Percentiles rank a stretch among this genome's conserved stretches.
phyloP scores from a whole-genome alignment of 30 jellyfish, hydroid and myxozoan genomes.

The Aurelia aurita complex sp. Pacific region DNA sequence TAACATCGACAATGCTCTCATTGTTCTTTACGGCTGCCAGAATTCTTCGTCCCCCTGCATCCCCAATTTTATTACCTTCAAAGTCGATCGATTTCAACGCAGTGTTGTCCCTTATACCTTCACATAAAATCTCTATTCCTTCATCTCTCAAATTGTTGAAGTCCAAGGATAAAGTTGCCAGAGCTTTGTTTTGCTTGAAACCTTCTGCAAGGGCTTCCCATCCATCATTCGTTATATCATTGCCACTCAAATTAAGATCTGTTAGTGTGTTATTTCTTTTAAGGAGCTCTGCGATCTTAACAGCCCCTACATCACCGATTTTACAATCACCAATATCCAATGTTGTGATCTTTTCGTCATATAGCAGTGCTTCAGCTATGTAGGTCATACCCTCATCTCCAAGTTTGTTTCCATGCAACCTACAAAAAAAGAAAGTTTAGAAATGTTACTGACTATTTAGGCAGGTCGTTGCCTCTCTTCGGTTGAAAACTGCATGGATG shows the following conservation, averaged over 20 bases:
- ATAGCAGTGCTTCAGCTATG: conserved; percentile 52
- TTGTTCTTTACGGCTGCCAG: conserved; percentile 62
- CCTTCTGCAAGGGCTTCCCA: conserved; percentile 75
- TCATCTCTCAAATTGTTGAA: conserved; percentile 70
- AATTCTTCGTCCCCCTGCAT: conserved; percentile 69
- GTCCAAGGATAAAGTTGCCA: conserved; percentile 69
- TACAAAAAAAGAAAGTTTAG: neutral
- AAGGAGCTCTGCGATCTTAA: conserved; percentile 45
- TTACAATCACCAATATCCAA: conserved; percentile 73
- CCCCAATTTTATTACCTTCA: conserved; percentile 73
- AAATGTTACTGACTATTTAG: too few species aligned
- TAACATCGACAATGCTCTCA: conserved; percentile 47
- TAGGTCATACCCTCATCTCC: conserved; percentile 76
- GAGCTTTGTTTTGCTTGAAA: conserved; percentile 36
- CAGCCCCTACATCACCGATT: conserved; percentile 70
- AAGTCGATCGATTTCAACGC: conserved; percentile 67
- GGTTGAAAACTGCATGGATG: too few species aligned
- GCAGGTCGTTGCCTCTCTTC: too few species aligned
- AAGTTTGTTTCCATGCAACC: conserved; percentile 81
- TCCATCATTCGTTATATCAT: conserved; percentile 27
- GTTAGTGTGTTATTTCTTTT: conserved; percentile 29
- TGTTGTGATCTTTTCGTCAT: conserved; percentile 44
- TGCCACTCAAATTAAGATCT: conserved; percentile 59
- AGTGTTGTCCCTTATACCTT: conserved; percentile 64
- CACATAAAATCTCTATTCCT: conserved; percentile 61